Evolutionary conservation across 1,140 invertebrate genomes (phyloP).

Genomic region (Leucophenga varia): DNA sequence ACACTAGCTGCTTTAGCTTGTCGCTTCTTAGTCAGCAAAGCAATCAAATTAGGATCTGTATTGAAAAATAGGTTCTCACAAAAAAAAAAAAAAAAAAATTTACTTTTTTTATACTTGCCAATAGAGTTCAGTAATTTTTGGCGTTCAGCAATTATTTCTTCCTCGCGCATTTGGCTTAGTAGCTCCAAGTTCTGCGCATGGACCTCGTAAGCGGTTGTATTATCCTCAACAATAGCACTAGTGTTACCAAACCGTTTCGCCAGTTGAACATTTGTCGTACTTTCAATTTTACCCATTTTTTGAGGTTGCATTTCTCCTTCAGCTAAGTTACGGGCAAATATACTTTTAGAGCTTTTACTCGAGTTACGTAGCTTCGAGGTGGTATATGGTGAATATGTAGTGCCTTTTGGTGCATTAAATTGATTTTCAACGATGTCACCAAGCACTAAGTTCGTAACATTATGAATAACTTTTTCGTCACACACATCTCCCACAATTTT

Average conservation of each 20-base stretch:
- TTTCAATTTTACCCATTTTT: neutral
- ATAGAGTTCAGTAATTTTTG: conserved; percentile 66
- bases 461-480: conserved; percentile 16
- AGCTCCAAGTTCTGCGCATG: conserved; percentile 73
- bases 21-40: conserved; percentile 65
- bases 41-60: conserved; percentile 39
- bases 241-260: conserved; percentile 24
- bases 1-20: conserved; percentile 35
- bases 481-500: conserved; percentile 42
- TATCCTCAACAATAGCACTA: conserved; percentile 61
- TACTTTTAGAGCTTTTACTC: conserved; percentile 23
- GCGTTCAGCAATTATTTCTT: conserved; percentile 76
- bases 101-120: conserved; percentile 54
- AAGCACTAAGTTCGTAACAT: conserved; percentile 57
- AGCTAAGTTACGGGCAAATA: conserved; percentile 18
- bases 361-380: no score
- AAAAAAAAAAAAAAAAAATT: neutral
- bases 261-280: neutral
- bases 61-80: neutral
- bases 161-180: conserved; percentile 68
- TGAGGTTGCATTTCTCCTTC: conserved; percentile 8
- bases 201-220: conserved; percentile 63
- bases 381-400: no score
- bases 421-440: conserved; percentile 66
- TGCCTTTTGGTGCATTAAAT: no score